Evolutionary conservation across 2,888 invertebrate genomes (phyloP), one percentile per base, ranked within the genome.

Genomic region (Acrocera orbiculus): DNA sequence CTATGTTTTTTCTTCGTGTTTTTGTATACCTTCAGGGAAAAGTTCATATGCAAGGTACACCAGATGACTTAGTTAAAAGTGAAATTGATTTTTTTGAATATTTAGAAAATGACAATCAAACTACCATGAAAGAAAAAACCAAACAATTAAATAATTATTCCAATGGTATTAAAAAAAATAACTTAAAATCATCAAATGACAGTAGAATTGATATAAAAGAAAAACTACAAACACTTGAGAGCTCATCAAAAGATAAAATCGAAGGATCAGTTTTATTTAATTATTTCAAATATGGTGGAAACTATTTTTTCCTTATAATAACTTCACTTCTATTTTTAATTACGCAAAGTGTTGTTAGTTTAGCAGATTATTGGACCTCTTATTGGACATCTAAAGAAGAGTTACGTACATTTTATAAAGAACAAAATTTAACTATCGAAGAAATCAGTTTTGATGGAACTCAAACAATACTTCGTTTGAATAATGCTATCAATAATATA

Each of bases 301-400:
- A 58, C 22, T 58, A 56, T 23, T 44, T 60, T 5, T 53, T 67
- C 3, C 40, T 59, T 3, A 42, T 62, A 0, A 46, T 72, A 28
- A 40, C 65, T 2, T 38, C 63, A 2, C 24, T 25, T 2, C 46
- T 66, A 7, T 70, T 68, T 43, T 7, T 74, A 2, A 10, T 69
- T 10, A 65, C 76, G 1, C 74, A 77, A 44, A 48, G 56, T 0
- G 50, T 66, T n/a, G 73, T 69, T 2, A 77, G 73, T 38, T 55
- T 64, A 2, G 69, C 69, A 0, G 82, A 82, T 51, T 77, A 67
- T 47, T 81, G 73, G 66, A 64, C 80, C 33, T 70, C 73, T 40
- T 73, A 64, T 49, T 77, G 76, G 75, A 46, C 46, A n/a, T 38
- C 43, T 5, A 46, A 47, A 37, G 48, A 48, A 40, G 51, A 51